Base-by-base conservation (phyloP, 2,113 vertebrate species). In the Plecotus auritus region DNA sequence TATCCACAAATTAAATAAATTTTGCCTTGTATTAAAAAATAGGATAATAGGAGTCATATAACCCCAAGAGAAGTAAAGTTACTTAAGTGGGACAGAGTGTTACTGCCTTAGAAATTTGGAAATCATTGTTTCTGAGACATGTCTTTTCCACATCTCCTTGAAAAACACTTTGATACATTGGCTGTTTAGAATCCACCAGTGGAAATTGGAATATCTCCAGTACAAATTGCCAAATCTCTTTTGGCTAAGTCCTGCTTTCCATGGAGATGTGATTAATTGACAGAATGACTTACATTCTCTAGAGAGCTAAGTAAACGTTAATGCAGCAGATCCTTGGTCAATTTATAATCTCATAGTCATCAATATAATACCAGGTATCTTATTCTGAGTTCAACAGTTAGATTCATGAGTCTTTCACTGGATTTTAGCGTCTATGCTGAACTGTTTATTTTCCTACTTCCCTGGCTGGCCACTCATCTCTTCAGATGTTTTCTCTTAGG, bases 401-500 rank as follows among this genome's bases (percentile, higher is more conserved):
- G 70, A 95, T 85, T 54, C 92, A 42, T 51, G 82, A 90, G 37
- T 5, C 77, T 76, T 85, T 95, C 89, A 17, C 69, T 0, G 12
- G 95, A 49, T 94, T 87, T 96, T 93, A 94, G 96, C 64, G 66
- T 35, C 26, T 77, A 45, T 2, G 4, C 85, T 64, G 89, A 42
- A 11, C 51, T 61, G 69, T 81, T 69, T 59, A 70, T 49, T 77
- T 88, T 69, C 47, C 76, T 74, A 22, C 54, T 90, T 91, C 80
- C 61, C 49, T 59, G 81, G 80, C 89, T 84, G 97, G 32, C 61
- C 18, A 17, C 73, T 91, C 82, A 14, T 35, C 42, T 81, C 84
- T 96, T 97, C 26, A 76, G 94, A 91, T 95, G 85, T 97, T 97
- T 94, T 95, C 54, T 98, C 70, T 96, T 95, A 59, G 3, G n/a